Conservation (phyloP, 2,113 vertebrate species). For the Ophiodon elongatus region DNA sequence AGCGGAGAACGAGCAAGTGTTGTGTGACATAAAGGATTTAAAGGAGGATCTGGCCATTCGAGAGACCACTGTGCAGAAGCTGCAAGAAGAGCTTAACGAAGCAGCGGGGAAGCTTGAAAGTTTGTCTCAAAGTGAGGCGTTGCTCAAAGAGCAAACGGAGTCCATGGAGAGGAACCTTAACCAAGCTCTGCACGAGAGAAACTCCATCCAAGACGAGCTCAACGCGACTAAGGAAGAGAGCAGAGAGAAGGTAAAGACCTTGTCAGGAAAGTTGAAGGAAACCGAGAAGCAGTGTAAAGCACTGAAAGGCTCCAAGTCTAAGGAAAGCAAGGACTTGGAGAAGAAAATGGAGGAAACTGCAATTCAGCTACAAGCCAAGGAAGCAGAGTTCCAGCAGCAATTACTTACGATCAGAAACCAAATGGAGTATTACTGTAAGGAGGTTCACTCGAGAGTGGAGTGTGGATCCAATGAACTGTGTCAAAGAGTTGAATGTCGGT, state of each 20-base stretch:
- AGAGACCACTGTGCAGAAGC: conserved; percentile 84
- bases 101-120: conserved; percentile 78
- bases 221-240: conserved; percentile 81
- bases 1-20: conserved; percentile 84
- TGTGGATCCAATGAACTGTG: conserved; percentile 83
- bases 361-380: conserved; percentile 80
- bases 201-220: conserved; percentile 85
- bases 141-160: conserved; percentile 86
- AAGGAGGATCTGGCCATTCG: conserved; percentile 86
- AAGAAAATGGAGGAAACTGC: conserved; percentile 83
- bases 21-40: conserved; percentile 79
- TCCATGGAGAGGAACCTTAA: conserved; percentile 85
- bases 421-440: conserved; percentile 81
- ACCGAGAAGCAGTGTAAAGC: conserved; percentile 82
- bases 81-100: conserved; percentile 88
- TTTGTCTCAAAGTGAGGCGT: conserved; percentile 83
- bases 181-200: conserved; percentile 85
- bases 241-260: conserved; percentile 78
- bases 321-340: conserved; percentile 83
- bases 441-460: conserved; percentile 82
- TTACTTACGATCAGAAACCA: conserved; percentile 77
- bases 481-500: conserved; percentile 80
- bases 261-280: conserved; percentile 80
- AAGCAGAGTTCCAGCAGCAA: conserved; percentile 82
- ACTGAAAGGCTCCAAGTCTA: conserved; percentile 78